A percentile compares a stretch with the other conserved stretches of the same genome.
Evolutionary conservation across 2,113 vertebrate genomes (phyloP).

Genomic region (Harpagus bidentatus): DNA sequence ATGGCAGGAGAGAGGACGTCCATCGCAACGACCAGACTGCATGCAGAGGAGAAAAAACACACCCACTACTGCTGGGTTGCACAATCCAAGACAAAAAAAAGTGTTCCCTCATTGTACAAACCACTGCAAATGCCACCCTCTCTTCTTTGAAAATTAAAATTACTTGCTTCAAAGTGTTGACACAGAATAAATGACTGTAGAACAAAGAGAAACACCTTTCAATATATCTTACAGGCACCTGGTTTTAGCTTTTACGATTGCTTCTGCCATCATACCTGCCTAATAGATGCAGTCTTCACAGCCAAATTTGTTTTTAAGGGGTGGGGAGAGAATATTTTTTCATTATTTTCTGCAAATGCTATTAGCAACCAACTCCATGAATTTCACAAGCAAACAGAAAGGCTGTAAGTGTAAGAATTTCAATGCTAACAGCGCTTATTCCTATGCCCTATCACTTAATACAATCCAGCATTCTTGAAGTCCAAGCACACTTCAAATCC

Average conservation of each 20-base stretch:
- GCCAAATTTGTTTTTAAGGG: background rate
- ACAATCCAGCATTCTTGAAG: background rate
- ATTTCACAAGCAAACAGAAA: background rate
- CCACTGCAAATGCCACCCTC: background rate
- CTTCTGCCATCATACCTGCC: background rate
- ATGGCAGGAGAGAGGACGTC: background rate
- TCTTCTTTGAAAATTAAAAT: background rate
- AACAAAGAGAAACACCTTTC: background rate
- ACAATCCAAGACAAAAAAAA: background rate
- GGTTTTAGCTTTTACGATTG: background rate
- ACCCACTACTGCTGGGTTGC: background rate
- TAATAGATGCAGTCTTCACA: background rate
- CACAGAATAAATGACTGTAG: background rate
- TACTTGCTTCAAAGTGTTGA: background rate
- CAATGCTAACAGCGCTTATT: background rate
- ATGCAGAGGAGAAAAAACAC: background rate
- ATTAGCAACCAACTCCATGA: background rate
- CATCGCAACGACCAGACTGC: background rate
- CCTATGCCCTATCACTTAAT: background rate
- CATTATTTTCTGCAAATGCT: background rate
- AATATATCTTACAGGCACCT: background rate
- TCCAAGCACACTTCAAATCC: background rate
- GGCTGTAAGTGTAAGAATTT: background rate
- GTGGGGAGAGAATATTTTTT: background rate
- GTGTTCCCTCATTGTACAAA: background rate